Evolutionary conservation across 2,888 invertebrate species (phyloP), one percentile per base, ranked within the genome.

Genomic region (Andrena camellia): DNA sequence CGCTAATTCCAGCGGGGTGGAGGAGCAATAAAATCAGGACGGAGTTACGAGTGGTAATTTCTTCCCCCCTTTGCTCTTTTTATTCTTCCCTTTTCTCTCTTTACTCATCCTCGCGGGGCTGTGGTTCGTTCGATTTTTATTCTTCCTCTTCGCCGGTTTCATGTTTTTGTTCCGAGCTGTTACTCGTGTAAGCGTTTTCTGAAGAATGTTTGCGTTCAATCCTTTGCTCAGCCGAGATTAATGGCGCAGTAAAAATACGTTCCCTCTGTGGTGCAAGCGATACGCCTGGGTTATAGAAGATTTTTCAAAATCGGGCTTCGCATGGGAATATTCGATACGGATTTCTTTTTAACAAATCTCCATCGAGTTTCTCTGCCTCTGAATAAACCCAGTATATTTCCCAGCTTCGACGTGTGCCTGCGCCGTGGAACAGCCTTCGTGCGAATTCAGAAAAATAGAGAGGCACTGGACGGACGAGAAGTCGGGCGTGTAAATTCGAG

Each of bases 21-120:
- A 73, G 74, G 69, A 71, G 59, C 76, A 83, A 84, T 86, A 88
- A 86, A 88, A 76, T 87, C 77, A 52, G 35, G 62, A 80, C 68
- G 73, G 50, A 86, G 33, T 81, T 83, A 83, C 72, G 77, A 84
- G 75, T 66, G 67, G n/a, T 67, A 35, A 54, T 33, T 57, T 57
- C 69, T 29, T 48, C 63, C 68, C 50, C 23, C 7, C 35, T 33
- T 26, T 57, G 1, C 33, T 35, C 59, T 29, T 60, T 57, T 17
- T 8, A 23, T 57, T 26, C 57, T 35, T n/a, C 33, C 1, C 57
- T 26, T 64, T 29, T 60, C 50, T 17, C 8, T 10, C 13, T 23
- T 8, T 31, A 17, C 29, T 26, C 31, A 29, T 54, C 67, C 59
- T 66, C 20, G 33, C n/a, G 17, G 17, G 42, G 42, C 42, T 1